Base-by-base conservation (phyloP, 2,113 vertebrate species). In the Thunnus thynnus region DNA sequence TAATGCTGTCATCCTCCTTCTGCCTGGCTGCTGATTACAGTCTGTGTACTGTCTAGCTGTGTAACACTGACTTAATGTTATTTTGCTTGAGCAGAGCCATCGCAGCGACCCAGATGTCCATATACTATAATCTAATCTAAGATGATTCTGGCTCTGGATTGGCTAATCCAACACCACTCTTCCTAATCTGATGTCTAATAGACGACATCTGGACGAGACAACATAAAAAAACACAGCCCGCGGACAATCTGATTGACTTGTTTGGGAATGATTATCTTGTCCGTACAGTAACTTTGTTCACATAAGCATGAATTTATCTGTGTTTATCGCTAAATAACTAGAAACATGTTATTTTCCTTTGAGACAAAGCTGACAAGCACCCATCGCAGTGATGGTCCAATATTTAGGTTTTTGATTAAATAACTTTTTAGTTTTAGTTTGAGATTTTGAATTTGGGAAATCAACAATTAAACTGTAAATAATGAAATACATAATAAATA, bases 91-190 rank as follows among this genome's bases (percentile, higher is more conserved):
- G 88, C 86, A 91, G 80, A 91, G 84, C 76, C 81, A 83, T 64
- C n/a, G 86, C 86, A 76, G 87, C 63, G 54, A 83, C 88, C 91
- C 90, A 92, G 88, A 94, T 93, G 91, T 93, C 85, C 90, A 83
- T 82, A 85, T 83, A 86, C 64, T 86, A 92, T 94, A 93, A 94
- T 94, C 92, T 92, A 94, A 94, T 93, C 93, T 89, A 83, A 89
- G 13, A 93, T 80, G 80, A 82, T 88, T 91, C 90, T 82, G 84
- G 69, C 90, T 86, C 84, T 61, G 85, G 86, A 93, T 89, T 92
- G 93, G 90, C 92, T 94, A 94, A 94, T 94, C 92, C 93, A 88
- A 87, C 84, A 89, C 84, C 85, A 87, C 88, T 88, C 72, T 74
- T 85, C 71, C 72, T 93, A 94, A 93, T 93, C 91, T 91, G 84